phyloP scores from a whole-genome alignment of 2,888 invertebrate species.

The Steromphala cineraria region DNA sequence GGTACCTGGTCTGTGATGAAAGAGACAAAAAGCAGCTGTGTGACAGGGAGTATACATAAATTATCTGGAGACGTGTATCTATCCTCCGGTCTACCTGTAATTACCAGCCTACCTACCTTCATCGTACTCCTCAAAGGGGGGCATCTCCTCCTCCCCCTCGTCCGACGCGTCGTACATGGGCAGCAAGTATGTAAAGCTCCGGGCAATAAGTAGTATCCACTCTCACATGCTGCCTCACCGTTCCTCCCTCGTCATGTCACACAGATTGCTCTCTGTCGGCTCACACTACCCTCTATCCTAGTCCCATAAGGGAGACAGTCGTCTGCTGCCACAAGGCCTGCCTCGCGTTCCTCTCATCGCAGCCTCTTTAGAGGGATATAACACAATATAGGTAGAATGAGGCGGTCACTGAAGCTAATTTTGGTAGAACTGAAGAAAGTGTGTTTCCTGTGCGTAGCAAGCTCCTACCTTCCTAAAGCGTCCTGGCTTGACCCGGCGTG shows the following conservation, averaged over 20 bases:
- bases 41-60: neutral
- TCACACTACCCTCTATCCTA: neutral
- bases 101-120: neutral
- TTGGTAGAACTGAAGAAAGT: neutral
- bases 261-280: neutral
- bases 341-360: neutral
- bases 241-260: slow-evolving; percentile 6
- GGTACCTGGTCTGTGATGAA: no score
- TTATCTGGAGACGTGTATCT: neutral
- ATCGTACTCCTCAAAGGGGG: neutral
- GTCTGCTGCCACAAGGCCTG: neutral
- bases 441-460: neutral
- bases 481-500: neutral
- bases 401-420: neutral
- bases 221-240: slow-evolving; percentile 15
- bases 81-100: neutral
- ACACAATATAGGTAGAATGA: neutral
- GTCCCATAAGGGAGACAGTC: neutral
- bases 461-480: neutral
- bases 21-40: no score
- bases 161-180: slow-evolving; percentile 40
- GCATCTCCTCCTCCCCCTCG: slow-evolving; percentile 40
- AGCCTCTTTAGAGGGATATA: neutral
- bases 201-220: slow-evolving; percentile 28
- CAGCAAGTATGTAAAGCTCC: neutral